Evolutionary conservation across 37 sponge, comb jelly and placozoan genomes (phyloP).

Genomic region (Bolinopsis microptera): DNA sequence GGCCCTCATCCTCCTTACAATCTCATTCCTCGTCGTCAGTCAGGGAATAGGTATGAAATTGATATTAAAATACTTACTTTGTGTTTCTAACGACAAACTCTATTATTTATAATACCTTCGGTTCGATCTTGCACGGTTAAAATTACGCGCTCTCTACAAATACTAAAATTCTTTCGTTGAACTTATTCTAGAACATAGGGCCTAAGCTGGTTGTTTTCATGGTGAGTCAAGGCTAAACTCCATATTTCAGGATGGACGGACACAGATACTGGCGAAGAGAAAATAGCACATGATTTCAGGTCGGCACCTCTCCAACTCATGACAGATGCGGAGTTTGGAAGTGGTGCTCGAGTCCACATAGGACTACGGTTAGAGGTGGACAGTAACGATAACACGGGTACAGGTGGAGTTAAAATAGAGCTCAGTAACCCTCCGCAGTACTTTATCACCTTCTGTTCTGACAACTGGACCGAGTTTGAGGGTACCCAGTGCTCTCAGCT

Average conservation of each 20-base stretch:
- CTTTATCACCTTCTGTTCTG: neutral
- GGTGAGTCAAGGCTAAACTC: no score
- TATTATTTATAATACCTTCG: no score
- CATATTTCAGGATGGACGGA: neutral
- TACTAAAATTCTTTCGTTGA: no score
- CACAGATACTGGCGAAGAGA: neutral
- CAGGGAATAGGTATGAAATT: no score
- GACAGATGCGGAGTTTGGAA: neutral
- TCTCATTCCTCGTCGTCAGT: no score
- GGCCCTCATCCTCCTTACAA: no score
- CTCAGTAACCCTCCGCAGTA: neutral
- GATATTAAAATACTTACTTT: no score
- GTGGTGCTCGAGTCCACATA: neutral
- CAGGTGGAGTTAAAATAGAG: neutral
- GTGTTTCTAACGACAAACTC: no score
- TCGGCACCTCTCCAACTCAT: neutral
- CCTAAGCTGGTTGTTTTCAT: no score
- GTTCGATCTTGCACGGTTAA: no score
- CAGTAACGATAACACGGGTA: neutral
- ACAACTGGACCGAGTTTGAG: neutral
- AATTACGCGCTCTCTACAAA: no score
- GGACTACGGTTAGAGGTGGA: neutral
- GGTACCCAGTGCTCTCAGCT: neutral
- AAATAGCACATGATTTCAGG: neutral
- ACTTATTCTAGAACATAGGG: no score